These are phyloP conservation scores for Chloropsis cyanopogon DNA, from an alignment of 2,113 vertebrate species.

Conservation along the genomic window DNA sequence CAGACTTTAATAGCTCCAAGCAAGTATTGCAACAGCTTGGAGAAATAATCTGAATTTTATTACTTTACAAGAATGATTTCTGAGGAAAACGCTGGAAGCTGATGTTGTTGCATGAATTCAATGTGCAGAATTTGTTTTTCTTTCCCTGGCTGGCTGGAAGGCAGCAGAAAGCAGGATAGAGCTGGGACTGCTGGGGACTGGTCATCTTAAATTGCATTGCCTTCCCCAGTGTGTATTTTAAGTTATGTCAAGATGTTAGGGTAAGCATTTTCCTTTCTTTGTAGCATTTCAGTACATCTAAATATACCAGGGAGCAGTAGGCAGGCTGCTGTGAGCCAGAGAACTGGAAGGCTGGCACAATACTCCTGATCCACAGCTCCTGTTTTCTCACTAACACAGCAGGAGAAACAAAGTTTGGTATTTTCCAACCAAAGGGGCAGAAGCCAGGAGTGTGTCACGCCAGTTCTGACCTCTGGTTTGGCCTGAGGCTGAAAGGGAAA, in stretches of 20 bases:
- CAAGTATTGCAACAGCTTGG: slow-evolving; percentile 25
- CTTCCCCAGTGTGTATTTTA: slow-evolving; percentile 4
- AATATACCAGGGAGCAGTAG: slow-evolving; percentile 4
- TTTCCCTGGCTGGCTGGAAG: neutral
- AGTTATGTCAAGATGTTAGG: neutral
- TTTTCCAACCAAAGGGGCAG: neutral
- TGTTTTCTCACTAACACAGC: neutral
- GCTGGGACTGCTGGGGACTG: neutral
- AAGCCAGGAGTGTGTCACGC: neutral
- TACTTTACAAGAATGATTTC: slow-evolving; percentile 48
- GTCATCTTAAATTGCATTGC: slow-evolving; percentile 13
- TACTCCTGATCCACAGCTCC: neutral
- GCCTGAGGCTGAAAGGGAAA: neutral
- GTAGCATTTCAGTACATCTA: slow-evolving; percentile 18
- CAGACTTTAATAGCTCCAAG: slow-evolving; percentile 38
- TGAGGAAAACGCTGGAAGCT: neutral
- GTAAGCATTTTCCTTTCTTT: slow-evolving; percentile 22
- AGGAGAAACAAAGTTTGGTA: neutral
- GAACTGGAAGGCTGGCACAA: neutral
- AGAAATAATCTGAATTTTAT: slow-evolving; percentile 60
- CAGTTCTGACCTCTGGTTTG: slow-evolving; percentile 5
- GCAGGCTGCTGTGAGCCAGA: neutral
- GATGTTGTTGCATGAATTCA: neutral
- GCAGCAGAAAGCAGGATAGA: neutral
- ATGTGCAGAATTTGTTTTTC: neutral